phyloP scores from a whole-genome alignment of 2,113 vertebrate species.

The Daboia siamensis region DNA sequence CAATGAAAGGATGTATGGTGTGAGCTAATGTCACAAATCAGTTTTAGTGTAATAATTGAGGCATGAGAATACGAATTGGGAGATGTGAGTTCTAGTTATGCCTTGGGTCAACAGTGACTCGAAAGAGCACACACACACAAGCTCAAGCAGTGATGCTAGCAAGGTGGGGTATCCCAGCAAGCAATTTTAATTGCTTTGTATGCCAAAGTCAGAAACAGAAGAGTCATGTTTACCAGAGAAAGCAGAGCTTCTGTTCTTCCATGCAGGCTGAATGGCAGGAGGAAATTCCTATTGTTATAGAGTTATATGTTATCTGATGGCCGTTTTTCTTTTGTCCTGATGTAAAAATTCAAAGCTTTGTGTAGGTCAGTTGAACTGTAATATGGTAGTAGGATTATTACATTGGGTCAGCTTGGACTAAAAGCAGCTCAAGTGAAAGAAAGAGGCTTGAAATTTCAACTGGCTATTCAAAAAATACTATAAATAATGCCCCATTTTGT shows the following conservation, averaged over 20 bases:
- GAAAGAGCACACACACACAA: background rate
- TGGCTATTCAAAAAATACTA: background rate
- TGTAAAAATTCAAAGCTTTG: constrained; percentile 30
- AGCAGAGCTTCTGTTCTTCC: background rate
- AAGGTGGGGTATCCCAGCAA: background rate
- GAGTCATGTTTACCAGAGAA: background rate
- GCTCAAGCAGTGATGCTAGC: background rate
- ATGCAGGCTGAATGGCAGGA: background rate
- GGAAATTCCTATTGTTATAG: background rate
- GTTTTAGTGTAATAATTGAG: background rate
- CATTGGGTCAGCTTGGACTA: constrained; percentile 21
- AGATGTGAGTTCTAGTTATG: background rate
- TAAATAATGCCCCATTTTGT: background rate
- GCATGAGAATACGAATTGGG: background rate
- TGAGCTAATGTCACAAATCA: background rate
- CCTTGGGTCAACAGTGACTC: background rate
- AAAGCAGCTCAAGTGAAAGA: constrained; percentile 1
- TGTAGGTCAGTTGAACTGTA: constrained; percentile 26
- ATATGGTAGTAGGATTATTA: constrained; percentile 12
- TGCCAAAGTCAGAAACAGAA: background rate
- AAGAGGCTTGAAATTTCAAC: background rate
- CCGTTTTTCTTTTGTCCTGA: constrained; percentile 21
- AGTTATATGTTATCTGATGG: constrained; percentile 6
- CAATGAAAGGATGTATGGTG: background rate
- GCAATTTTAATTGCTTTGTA: background rate